These are phyloP conservation scores for Asobara japonica DNA, from an alignment of 1,140 invertebrate species.

Conservation along the genomic window DNA sequence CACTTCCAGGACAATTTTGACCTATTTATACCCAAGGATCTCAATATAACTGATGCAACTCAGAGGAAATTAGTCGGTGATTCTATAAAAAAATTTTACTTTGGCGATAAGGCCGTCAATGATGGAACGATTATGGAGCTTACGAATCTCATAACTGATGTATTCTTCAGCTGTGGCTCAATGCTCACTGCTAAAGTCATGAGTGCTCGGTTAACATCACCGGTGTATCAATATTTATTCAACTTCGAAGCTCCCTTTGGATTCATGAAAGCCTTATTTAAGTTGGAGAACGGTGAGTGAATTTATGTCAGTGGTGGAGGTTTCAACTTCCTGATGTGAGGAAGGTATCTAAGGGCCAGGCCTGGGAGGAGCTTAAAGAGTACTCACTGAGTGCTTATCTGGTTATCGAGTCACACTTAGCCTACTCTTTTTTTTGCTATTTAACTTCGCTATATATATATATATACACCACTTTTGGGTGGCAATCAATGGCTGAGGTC, in stretches of 20 bases:
- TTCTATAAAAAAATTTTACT: conserved; percentile 71
- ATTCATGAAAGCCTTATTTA: conserved; percentile 50
- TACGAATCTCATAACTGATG: conserved; percentile 62
- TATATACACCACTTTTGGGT: too few species aligned
- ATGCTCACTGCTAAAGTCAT: conserved; percentile 48
- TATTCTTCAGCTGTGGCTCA: conserved; percentile 42
- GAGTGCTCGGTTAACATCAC: conserved; percentile 45
- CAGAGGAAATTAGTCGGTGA: conserved; percentile 61
- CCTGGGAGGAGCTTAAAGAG: too few species aligned
- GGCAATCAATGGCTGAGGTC: too few species aligned
- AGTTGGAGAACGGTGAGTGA: conserved; percentile 45
- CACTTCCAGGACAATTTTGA: conserved; percentile 66
- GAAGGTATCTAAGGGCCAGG: too few species aligned
- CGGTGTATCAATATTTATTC: conserved; percentile 58
- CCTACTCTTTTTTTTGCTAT: too few species aligned
- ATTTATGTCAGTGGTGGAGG: neutral
- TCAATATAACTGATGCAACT: conserved; percentile 65
- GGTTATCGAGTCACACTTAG: too few species aligned
- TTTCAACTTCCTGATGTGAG: too few species aligned
- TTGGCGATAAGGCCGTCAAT: conserved; percentile 64
- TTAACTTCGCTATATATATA: too few species aligned
- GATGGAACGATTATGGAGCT: conserved; percentile 63
- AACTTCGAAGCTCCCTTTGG: conserved; percentile 50
- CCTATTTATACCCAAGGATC: conserved; percentile 69
- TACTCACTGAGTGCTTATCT: too few species aligned